Percentiles rank a stretch among this genome's conserved stretches.
phyloP scores from a whole-genome alignment of 2,888 invertebrate species.

The Lithophane semibrunnea region DNA sequence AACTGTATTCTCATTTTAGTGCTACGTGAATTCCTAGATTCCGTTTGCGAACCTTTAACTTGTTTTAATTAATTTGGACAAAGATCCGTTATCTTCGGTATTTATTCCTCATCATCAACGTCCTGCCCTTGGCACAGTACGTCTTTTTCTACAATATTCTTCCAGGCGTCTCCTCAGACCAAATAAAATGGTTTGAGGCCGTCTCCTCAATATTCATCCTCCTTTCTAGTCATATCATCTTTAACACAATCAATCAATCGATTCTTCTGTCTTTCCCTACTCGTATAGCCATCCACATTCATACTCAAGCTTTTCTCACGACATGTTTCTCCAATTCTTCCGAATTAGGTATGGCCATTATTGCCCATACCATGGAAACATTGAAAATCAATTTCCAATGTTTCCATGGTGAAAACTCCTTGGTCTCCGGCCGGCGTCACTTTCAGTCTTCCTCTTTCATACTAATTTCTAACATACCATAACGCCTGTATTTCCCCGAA shows the following conservation, averaged over 20 bases:
- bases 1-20: slow-evolving; percentile 2
- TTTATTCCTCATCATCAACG: background rate
- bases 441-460: background rate
- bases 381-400: background rate
- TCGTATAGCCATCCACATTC: background rate
- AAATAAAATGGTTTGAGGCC: too few relatives aligned
- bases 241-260: background rate
- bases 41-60: background rate
- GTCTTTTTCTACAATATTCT: background rate
- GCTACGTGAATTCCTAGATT: background rate
- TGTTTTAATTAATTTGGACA: background rate
- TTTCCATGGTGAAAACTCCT: background rate
- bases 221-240: background rate
- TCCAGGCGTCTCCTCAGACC: background rate
- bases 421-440: background rate
- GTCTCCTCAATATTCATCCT: background rate
- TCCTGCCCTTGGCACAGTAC: too few relatives aligned
- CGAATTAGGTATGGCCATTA: background rate
- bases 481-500: too few relatives aligned
- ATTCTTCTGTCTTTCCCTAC: background rate
- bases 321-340: background rate
- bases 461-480: background rate
- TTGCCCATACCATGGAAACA: background rate
- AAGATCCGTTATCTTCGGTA: background rate
- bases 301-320: background rate